These are phyloP conservation scores for Argyrosomus japonicus DNA, from an alignment of 2,113 vertebrate species.

Conservation along the genomic window DNA sequence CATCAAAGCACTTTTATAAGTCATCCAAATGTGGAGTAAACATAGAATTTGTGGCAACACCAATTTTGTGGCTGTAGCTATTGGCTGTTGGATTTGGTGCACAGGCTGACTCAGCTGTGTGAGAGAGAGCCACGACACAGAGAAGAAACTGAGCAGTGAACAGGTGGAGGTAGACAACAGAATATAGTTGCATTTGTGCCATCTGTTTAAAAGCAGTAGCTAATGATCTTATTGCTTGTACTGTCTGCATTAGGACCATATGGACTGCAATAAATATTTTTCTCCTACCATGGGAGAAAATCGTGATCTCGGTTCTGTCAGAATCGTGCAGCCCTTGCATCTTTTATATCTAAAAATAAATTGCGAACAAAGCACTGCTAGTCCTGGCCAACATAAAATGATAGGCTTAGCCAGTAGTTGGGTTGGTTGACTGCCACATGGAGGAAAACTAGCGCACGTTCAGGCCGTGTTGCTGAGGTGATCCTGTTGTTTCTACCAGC, in stretches of 20 bases:
- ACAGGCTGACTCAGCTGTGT: neutral
- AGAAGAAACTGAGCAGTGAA: neutral
- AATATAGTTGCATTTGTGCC: no score
- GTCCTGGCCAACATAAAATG: no score
- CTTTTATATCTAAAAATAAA: neutral
- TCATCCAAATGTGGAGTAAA: neutral
- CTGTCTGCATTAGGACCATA: no score
- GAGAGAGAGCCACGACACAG: neutral
- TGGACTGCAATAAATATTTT: no score
- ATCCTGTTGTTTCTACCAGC: neutral
- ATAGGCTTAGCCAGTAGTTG: neutral
- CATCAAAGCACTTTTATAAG: neutral
- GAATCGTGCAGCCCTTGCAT: no score
- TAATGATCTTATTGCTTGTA: no score
- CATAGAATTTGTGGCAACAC: neutral
- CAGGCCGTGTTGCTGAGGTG: no score
- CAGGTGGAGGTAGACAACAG: neutral
- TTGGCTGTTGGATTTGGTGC: neutral
- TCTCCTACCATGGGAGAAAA: no score
- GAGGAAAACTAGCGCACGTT: no score
- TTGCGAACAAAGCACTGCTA: neutral
- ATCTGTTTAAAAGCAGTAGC: no score
- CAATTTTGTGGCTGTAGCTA: neutral
- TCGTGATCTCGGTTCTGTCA: no score
- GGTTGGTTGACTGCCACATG: neutral